Conservation (phyloP, 2,113 vertebrate species). For the Barnardius zonarius region DNA sequence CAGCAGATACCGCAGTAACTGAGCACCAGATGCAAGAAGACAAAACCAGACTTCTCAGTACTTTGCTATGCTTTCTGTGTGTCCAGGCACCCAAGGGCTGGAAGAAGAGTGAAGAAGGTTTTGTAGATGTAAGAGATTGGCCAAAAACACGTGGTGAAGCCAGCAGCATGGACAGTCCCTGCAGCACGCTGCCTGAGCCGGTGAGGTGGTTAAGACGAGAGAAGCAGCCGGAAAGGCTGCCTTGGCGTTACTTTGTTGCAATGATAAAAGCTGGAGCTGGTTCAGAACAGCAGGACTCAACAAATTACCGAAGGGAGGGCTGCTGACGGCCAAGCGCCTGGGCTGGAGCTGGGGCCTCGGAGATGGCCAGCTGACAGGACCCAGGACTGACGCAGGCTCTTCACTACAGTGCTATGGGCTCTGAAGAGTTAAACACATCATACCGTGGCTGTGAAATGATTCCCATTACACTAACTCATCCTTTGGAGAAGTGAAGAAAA, state of each 20-base stretch:
- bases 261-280: background rate
- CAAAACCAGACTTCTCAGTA: background rate
- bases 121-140: background rate
- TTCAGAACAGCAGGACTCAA: background rate
- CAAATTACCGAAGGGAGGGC: background rate
- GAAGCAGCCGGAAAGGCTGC: accelerated
- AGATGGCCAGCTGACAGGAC: accelerated
- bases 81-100: background rate
- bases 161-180: background rate
- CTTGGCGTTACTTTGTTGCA: accelerated
- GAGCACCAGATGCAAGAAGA: accelerated
- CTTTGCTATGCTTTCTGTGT: background rate
- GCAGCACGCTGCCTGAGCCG: accelerated
- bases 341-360: background rate
- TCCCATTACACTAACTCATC: background rate
- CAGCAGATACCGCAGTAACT: background rate
- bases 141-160: accelerated
- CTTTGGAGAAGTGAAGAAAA: conserved; percentile 29
- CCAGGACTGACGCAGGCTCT: accelerated
- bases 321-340: background rate
- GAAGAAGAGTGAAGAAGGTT: background rate
- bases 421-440: background rate
- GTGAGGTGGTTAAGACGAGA: accelerated
- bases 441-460: background rate
- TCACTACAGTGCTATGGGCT: accelerated